Evolutionary conservation across 2,797 vertebrate genomes (phyloP).

Genomic region (Xyrichtys novacula): DNA sequence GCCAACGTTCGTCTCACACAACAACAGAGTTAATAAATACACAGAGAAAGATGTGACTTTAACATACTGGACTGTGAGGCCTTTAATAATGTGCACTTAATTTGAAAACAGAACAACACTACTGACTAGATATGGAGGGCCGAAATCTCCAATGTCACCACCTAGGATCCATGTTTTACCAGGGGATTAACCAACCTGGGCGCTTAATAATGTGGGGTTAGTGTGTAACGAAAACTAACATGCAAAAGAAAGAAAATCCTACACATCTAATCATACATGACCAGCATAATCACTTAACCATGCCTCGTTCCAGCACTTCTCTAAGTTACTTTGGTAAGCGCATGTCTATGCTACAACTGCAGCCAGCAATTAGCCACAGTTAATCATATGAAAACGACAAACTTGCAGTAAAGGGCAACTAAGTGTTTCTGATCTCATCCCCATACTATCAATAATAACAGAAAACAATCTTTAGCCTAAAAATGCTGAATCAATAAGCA

Average conservation of each 20-base stretch:
- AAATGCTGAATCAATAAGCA: too few relatives aligned
- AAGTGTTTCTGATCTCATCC: too few relatives aligned
- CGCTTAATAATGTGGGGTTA: neutral
- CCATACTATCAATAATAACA: too few relatives aligned
- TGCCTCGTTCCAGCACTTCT: too few relatives aligned
- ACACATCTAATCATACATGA: too few relatives aligned
- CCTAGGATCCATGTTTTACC: neutral
- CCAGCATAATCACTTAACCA: too few relatives aligned
- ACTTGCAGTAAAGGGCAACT: too few relatives aligned
- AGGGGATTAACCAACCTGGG: neutral
- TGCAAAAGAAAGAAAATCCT: neutral
- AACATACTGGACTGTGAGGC: neutral
- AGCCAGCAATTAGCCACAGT: too few relatives aligned
- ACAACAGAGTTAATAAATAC: slow-evolving; percentile 24
- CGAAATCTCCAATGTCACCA: neutral
- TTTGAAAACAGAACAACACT: neutral
- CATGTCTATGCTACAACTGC: too few relatives aligned
- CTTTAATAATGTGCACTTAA: neutral
- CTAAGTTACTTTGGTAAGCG: too few relatives aligned
- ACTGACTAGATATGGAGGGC: neutral
- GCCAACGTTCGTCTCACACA: slow-evolving; percentile 37
- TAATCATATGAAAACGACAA: too few relatives aligned
- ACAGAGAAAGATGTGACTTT: slow-evolving; percentile 1
- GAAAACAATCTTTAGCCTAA: too few relatives aligned
- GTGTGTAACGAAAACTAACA: neutral